Conservation (phyloP, 2,888 invertebrate species). For the Pachliopta kotzebuea region DNA sequence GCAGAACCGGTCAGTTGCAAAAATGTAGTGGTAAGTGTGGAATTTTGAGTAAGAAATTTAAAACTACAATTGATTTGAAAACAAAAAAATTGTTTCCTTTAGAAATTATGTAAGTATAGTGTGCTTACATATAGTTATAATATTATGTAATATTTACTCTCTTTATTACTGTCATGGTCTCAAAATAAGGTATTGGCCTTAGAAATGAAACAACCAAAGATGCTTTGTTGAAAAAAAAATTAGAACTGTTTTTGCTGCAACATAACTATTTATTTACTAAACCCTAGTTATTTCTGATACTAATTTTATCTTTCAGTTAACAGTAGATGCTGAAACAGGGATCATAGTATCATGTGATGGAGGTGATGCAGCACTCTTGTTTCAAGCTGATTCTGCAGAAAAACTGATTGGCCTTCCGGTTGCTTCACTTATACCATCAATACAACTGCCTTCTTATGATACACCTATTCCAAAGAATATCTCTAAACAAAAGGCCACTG, state of each 20-base stretch:
- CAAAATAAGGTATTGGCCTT: too few relatives aligned
- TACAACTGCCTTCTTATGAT: constrained; percentile 66
- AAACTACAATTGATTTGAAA: not conserved
- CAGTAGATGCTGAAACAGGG: constrained; percentile 66
- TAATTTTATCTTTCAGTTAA: constrained; percentile 52
- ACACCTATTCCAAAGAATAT: constrained; percentile 62
- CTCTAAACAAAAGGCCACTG: constrained; percentile 83
- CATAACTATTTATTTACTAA: too few relatives aligned
- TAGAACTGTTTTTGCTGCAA: too few relatives aligned
- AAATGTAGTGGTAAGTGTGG: constrained; percentile 71
- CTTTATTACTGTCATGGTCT: too few relatives aligned
- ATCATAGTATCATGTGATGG: constrained; percentile 58
- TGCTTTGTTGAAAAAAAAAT: too few relatives aligned
- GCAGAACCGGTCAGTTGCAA: constrained; percentile 84
- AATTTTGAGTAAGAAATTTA: not conserved
- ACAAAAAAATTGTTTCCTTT: too few relatives aligned
- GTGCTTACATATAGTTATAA: too few relatives aligned
- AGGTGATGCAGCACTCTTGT: constrained; percentile 71
- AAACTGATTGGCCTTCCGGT: constrained; percentile 74
- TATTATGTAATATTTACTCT: too few relatives aligned
- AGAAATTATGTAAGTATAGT: too few relatives aligned
- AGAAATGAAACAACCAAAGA: too few relatives aligned
- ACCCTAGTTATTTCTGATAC: not conserved
- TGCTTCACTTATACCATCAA: constrained; percentile 73
- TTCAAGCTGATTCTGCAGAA: constrained; percentile 75